A percentile compares a stretch with the other conserved stretches of the same genome.
phyloP scores from a whole-genome alignment of 2,888 invertebrate species.

The Siphonodentalium dalli region DNA sequence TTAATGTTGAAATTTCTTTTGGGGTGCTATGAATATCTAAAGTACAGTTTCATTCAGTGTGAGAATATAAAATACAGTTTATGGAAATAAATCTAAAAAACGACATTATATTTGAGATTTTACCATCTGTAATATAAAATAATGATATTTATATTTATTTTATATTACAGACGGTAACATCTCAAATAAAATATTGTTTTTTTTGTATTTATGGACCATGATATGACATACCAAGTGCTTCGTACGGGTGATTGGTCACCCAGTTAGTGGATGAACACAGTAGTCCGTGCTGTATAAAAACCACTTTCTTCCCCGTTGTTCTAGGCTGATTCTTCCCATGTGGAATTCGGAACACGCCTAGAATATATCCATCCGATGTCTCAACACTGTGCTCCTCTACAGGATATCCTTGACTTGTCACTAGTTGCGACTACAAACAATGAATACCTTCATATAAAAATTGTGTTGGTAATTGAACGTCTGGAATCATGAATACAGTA shows the following conservation, averaged over 20 bases:
- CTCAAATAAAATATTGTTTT: neutral
- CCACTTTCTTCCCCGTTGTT: slow-evolving; percentile 38
- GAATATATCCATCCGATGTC: slow-evolving; percentile 83
- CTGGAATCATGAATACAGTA: too few relatives aligned
- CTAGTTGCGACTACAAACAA: slow-evolving; percentile 48
- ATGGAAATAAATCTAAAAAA: neutral
- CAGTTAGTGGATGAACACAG: slow-evolving; percentile 81
- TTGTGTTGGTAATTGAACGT: too few relatives aligned
- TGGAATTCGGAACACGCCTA: slow-evolving; percentile 82
- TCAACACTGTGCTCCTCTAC: slow-evolving; percentile 53
- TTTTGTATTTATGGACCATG: too few relatives aligned
- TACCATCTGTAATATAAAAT: too few relatives aligned
- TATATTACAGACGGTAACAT: neutral
- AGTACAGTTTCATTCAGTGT: too few relatives aligned
- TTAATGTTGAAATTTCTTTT: too few relatives aligned
- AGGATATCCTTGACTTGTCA: slow-evolving; percentile 63
- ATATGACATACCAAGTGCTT: slow-evolving; percentile 73
- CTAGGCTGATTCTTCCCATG: slow-evolving; percentile 53
- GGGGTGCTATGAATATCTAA: too few relatives aligned
- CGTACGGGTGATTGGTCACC: slow-evolving; percentile 75
- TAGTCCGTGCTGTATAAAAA: slow-evolving; percentile 71
- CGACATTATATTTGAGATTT: too few relatives aligned
- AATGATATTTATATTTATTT: neutral
- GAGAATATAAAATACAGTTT: too few relatives aligned
- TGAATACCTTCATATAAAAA: too few relatives aligned